These are phyloP conservation scores for Manduca sexta DNA, from an alignment of 1,140 invertebrate genomes.

Conservation along the genomic window DNA sequence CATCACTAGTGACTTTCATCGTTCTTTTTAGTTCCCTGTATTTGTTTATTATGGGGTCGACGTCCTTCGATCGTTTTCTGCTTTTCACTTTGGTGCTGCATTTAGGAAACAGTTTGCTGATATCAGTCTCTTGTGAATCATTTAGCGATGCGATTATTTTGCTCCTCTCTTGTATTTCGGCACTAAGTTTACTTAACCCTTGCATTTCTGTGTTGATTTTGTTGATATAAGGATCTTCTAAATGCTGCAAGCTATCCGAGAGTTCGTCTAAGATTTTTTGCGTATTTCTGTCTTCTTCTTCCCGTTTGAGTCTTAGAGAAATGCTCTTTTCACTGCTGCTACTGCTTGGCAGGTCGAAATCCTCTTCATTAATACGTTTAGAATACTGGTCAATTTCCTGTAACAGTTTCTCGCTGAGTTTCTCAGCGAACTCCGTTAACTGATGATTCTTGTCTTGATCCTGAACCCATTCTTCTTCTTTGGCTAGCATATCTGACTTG, in stretches of 20 bases:
- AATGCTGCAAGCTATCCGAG: slow-evolving; percentile 68
- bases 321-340: slow-evolving; percentile 68
- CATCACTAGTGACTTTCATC: slow-evolving; percentile 62
- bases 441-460: slow-evolving; percentile 80
- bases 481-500: slow-evolving; percentile 67
- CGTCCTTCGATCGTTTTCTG: slow-evolving; percentile 64
- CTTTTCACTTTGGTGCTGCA: slow-evolving; percentile 64
- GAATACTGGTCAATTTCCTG: slow-evolving; percentile 83
- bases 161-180: slow-evolving; percentile 71
- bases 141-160: slow-evolving; percentile 62
- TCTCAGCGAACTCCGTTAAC: slow-evolving; percentile 85
- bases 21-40: slow-evolving; percentile 65
- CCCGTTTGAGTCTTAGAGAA: slow-evolving; percentile 51
- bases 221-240: slow-evolving; percentile 75
- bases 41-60: slow-evolving; percentile 66
- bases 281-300: slow-evolving; percentile 64
- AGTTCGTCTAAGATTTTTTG: slow-evolving; percentile 64
- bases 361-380: slow-evolving; percentile 69
- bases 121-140: slow-evolving; percentile 57
- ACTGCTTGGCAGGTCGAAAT: slow-evolving; percentile 67
- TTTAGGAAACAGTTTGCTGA: slow-evolving; percentile 65
- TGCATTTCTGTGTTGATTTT: slow-evolving; percentile 74
- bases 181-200: slow-evolving; percentile 74
- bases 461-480: slow-evolving; percentile 68
- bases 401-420: slow-evolving; percentile 81